Evolutionary conservation across 2,797 vertebrate species (phyloP), one percentile per base, ranked within the genome.

Genomic region (Lagocephalus sceleratus): DNA sequence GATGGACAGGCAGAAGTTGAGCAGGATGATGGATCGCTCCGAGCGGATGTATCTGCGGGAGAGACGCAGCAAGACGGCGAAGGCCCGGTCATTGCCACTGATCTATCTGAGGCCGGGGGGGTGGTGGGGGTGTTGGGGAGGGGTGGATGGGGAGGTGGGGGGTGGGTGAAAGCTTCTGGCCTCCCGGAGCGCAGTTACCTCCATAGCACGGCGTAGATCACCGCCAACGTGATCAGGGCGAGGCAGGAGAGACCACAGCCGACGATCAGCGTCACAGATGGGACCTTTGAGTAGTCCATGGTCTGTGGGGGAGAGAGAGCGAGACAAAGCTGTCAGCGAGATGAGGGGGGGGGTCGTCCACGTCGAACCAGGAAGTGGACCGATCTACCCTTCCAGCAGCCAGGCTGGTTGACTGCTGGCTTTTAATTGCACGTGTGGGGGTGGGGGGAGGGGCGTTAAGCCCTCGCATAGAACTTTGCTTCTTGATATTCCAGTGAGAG

Each of bases 1-100:
- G 84, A 99, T 98, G 32, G 97, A 99, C 54, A 99, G 85, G 90
- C 97, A 99, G 91, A 99, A 99, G 92, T 99, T 99, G 84, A 99
- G 98, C 70, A 99, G 87, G 85, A 99, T 99, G 86, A 99, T 98
- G 61, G 97, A 98, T 68, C 97, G 89, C 79, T 99, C 97, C 61
- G 97, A 99, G 70, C 95, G 93, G 78, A 99, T 99, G 75, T 96
- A 99, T 89, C 97, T 80, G 42, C 41, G 76, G 79, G 73, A 51
- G 79, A 51, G 32, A 49, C 47, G 40, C 23, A 61, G 52, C n/a
- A 14, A 35, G 11, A 35, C 32, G 5, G 32, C 35, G 19, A 63
- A 38, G 47, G 1, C 4, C 3, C 15, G 38, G 25, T 75, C 14
- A 69, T 40, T 11, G 2, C 1, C 3, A 47, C 21, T 40, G 21